Evolutionary conservation across 2,888 invertebrate genomes (phyloP).

Genomic region (Chymomyza amoena): DNA sequence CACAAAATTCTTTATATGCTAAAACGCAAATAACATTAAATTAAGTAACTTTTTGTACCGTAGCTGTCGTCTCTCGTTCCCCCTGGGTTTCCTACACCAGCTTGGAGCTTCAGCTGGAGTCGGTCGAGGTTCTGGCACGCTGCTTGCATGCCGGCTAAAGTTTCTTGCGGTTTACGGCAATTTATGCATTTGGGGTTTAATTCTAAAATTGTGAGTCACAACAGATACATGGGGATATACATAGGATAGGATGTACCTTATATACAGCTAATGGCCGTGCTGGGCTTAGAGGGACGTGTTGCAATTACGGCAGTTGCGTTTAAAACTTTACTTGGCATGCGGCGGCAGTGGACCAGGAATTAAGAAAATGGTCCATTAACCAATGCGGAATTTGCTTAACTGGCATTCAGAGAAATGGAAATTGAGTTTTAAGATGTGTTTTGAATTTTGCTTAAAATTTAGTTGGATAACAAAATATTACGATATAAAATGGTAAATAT

Average conservation of each 20-base stretch:
- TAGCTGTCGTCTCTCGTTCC: conserved; percentile 19
- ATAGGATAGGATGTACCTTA: not conserved
- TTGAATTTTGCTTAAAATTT: not conserved
- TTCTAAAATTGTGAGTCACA: conserved; percentile 73
- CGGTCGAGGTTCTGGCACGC: conserved; percentile 12
- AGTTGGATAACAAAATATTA: not conserved
- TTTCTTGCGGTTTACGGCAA: conserved; percentile 74
- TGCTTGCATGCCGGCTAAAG: conserved; percentile 54
- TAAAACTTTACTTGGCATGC: conserved; percentile 51
- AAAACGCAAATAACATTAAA: conserved; percentile 79
- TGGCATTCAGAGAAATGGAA: not conserved
- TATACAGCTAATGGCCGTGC: conserved; percentile 52
- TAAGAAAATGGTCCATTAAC: not conserved
- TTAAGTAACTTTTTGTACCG: conserved; percentile 75
- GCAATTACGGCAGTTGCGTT: conserved; percentile 62
- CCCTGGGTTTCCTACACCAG: not conserved
- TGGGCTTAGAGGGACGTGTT: conserved; percentile 45
- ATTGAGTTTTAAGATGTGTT: not conserved
- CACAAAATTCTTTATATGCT: conserved; percentile 79
- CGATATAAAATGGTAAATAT: not conserved
- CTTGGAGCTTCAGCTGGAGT: conserved; percentile 31
- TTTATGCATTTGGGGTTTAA: conserved; percentile 68
- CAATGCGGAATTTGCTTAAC: not conserved
- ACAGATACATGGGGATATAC: conserved; percentile 38
- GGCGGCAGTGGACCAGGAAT: conserved; percentile 15